Conservation (phyloP, 1,140 invertebrate genomes). For the Hypsibius dujardini region DNA sequence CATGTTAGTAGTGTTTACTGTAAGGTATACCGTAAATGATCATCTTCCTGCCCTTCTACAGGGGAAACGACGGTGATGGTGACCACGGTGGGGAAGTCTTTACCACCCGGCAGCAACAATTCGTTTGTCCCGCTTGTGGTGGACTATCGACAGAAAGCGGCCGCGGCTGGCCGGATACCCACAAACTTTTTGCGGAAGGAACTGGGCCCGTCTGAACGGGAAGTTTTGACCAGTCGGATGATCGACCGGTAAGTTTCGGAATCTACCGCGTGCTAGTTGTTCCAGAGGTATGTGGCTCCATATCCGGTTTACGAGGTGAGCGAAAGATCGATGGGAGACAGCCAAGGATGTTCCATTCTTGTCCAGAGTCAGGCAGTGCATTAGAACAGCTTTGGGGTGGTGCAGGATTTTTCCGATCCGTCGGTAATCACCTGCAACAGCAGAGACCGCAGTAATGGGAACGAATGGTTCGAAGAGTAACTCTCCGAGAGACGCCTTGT, state of each 20-base stretch:
- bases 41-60: conserved; percentile 24
- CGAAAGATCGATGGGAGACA: no score
- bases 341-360: no score
- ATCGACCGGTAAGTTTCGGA: conserved; percentile 50
- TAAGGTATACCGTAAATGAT: conserved; percentile 8
- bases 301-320: no score
- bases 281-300: no score
- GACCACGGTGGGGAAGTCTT: conserved; percentile 62
- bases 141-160: conserved; percentile 81
- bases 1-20: conserved; percentile 16
- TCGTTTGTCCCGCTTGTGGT: conserved; percentile 65
- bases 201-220: conserved; percentile 61
- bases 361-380: no score
- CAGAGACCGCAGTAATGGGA: no score
- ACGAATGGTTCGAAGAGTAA: no score
- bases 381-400: no score
- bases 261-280: no score
- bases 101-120: conserved; percentile 32
- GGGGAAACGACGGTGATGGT: conserved; percentile 80
- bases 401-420: no score
- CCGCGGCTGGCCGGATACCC: conserved; percentile 85
- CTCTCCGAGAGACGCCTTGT: no score
- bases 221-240: conserved; percentile 72
- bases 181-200: conserved; percentile 84
- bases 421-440: no score